These are phyloP conservation scores for Crenuchus spilurus DNA, from an alignment of 2,797 vertebrate genomes.

Conservation along the genomic window DNA sequence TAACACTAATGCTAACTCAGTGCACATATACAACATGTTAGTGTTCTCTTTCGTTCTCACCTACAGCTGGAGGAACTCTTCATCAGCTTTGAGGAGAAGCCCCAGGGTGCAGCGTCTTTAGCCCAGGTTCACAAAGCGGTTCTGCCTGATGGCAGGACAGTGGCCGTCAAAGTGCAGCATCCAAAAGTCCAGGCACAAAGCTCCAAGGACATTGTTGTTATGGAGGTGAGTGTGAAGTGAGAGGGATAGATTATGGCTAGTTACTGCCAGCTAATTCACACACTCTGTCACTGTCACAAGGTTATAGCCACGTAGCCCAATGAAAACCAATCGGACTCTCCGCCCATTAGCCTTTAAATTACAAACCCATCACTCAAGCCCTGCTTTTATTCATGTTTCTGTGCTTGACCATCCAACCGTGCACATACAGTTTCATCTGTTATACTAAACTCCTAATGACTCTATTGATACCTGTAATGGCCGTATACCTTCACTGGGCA, in stretches of 20 bases:
- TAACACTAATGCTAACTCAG: too few species aligned
- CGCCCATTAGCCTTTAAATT: slow-evolving; percentile 46
- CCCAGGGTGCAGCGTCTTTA: slow-evolving; percentile 91
- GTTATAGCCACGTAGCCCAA: slow-evolving; percentile 18
- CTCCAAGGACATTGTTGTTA: slow-evolving; percentile 90
- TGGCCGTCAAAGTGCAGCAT: slow-evolving; percentile 97
- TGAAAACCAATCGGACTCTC: slow-evolving; percentile 17
- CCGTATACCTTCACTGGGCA: too few species aligned
- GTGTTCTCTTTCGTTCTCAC: slow-evolving; percentile 18
- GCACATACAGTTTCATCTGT: slow-evolving; percentile 8
- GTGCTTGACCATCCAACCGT: slow-evolving; percentile 2
- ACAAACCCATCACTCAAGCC: slow-evolving; percentile 48
- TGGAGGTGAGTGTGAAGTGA: slow-evolving; percentile 84
- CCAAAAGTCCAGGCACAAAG: slow-evolving; percentile 93
- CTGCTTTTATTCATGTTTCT: slow-evolving; percentile 36
- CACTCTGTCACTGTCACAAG: slow-evolving; percentile 51
- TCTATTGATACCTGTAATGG: neutral
- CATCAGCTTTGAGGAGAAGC: slow-evolving; percentile 87
- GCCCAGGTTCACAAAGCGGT: slow-evolving; percentile 97
- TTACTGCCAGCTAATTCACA: slow-evolving; percentile 46
- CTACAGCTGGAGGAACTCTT: slow-evolving; percentile 89
- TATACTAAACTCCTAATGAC: slow-evolving; percentile 13
- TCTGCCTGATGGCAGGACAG: slow-evolving; percentile 87
- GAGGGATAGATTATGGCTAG: neutral
- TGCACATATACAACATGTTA: neutral